phyloP scores from a whole-genome alignment of 2,113 vertebrate species.

The Centropus unirufus region DNA sequence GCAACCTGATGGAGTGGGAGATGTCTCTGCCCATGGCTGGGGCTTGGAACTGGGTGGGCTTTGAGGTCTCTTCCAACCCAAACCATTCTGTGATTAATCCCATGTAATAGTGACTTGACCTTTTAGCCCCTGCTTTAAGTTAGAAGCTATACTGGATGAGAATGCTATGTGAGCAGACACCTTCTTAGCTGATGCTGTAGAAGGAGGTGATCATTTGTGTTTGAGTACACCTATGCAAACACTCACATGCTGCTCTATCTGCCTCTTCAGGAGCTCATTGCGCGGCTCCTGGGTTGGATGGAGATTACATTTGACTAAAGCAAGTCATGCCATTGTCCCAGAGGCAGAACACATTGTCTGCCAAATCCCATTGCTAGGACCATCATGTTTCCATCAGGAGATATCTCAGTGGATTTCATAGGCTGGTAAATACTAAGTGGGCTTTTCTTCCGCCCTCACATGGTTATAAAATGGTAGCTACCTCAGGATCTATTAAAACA shows the following conservation, averaged over 20 bases:
- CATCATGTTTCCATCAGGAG: neutral
- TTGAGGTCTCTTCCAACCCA: no score
- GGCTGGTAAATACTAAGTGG: neutral
- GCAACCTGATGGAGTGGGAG: no score
- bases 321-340: neutral
- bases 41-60: no score
- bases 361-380: neutral
- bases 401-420: neutral
- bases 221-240: accelerated
- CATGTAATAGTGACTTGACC: neutral
- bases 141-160: neutral
- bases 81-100: neutral
- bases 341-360: neutral
- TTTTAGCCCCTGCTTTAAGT: neutral
- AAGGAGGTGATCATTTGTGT: neutral
- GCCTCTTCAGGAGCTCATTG: neutral
- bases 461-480: neutral
- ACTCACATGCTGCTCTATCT: accelerated
- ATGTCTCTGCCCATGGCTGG: no score
- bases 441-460: neutral
- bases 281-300: neutral
- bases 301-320: neutral
- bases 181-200: neutral
- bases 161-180: accelerated
- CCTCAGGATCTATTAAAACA: neutral